Base-by-base conservation (phyloP, 2,797 vertebrate genomes). In the Tamandua tetradactyla region DNA sequence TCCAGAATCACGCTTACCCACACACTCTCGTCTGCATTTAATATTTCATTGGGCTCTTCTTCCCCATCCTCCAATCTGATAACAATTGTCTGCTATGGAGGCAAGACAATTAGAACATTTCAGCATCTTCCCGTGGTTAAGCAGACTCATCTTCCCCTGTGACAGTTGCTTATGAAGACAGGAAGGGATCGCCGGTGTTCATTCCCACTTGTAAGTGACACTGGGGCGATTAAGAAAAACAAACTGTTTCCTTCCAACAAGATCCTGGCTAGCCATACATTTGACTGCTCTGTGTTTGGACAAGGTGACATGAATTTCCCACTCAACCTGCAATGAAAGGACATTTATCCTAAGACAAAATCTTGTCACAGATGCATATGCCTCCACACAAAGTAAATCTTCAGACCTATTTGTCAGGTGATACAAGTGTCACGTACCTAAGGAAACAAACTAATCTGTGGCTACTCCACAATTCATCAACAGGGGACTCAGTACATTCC, bases 1-100 rank as follows among this genome's bases (percentile, higher is more conserved):
- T 72, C 85, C 0, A 89, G 81, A 94, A 94, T 89, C 93, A 25
- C 37, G 61, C 94, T 83, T 93, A 88, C 74, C 93, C 84, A 25
- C 68, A 93, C 49, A 6, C 91, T 97, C 92, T 95, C 93, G 97
- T 88, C 88, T 95, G 92, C 87, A 72, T 94, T 95, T 91, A 97
- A 95, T 95, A 94, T 97, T 95, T 97, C 97, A 75, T 0, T 47
- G 42, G 57, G 86, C 94, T 93, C 91, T 79, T 76, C 88, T 22
- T 92, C 82, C 94, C 94, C 32, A 71, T 89, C 74, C 81, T 96
- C 93, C 79, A 22, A 22, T 69, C 96, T 93, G 87, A 66, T 62
- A 91, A 81, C 74, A 72, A 61, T 62, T 1, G 17, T 78, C 76
- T 95, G 72, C 80, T 84, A 23, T 23, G 8, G 62, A 89, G 76